Evolutionary conservation across 1,140 invertebrate species (phyloP).

Genomic region (Bombus cullumanus): DNA sequence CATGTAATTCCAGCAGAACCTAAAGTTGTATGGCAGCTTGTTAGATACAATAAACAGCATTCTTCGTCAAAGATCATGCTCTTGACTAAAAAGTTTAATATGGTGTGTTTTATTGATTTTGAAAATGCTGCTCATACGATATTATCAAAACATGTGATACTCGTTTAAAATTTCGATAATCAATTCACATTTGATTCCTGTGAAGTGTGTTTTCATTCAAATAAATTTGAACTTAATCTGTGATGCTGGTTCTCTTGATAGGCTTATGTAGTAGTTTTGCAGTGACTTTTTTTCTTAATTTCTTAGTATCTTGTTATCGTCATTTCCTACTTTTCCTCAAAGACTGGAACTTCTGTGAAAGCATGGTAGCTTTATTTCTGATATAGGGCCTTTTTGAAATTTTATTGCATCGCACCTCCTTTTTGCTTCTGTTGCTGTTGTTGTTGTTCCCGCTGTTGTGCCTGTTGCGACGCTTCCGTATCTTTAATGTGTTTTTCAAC

Average conservation of each 20-base stretch:
- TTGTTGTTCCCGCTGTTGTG: constrained; percentile 70
- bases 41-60: constrained; percentile 45
- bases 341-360: constrained; percentile 61
- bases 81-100: constrained; percentile 48
- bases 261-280: constrained; percentile 53
- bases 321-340: constrained; percentile 47
- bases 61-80: constrained; percentile 37
- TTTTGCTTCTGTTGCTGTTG: constrained; percentile 78
- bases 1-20: constrained; percentile 44
- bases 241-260: constrained; percentile 55
- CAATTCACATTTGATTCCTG: constrained; percentile 27
- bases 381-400: constrained; percentile 62
- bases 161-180: constrained; percentile 46
- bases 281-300: constrained; percentile 41
- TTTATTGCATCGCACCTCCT: constrained; percentile 79
- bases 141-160: constrained; percentile 38
- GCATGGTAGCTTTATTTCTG: constrained; percentile 51
- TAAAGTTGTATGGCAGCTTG: constrained; percentile 41
- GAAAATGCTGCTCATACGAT: constrained; percentile 62
- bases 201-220: constrained; percentile 31
- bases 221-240: constrained; percentile 41
- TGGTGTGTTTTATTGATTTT: constrained; percentile 47
- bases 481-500: constrained; percentile 86
- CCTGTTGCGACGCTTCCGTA: constrained; percentile 75
- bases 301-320: constrained; percentile 48